Percentiles rank a stretch among this genome's conserved stretches.
phyloP scores from a whole-genome alignment of 2,888 invertebrate genomes.

The Antheraea assamensis region DNA sequence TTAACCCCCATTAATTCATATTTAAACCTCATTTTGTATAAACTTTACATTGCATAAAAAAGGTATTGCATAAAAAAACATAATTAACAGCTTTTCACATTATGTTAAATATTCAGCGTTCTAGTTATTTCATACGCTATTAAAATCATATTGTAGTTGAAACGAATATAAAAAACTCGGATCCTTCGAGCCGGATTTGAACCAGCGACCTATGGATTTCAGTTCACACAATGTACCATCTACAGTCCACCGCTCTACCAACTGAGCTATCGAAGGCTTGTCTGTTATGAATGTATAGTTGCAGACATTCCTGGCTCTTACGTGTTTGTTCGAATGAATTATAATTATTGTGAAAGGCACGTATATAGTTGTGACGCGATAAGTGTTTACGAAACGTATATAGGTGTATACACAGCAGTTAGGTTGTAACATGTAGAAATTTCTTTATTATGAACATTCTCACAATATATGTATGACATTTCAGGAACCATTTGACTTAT shows the following conservation, averaged over 20 bases:
- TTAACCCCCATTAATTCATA: no score
- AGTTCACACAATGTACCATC: conserved; percentile 34
- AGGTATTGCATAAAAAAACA: not conserved
- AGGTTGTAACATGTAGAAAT: not conserved
- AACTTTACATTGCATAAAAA: not conserved
- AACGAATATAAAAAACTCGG: not conserved
- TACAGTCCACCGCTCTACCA: conserved; percentile 83
- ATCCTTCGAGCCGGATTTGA: conserved; percentile 86
- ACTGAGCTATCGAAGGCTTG: conserved; percentile 82
- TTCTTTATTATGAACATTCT: not conserved
- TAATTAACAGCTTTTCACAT: not conserved
- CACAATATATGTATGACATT: no score
- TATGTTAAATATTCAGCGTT: not conserved
- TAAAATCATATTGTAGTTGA: not conserved
- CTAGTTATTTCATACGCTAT: not conserved
- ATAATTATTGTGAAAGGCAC: conserved; percentile 11
- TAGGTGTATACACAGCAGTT: not conserved
- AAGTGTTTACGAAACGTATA: not conserved
- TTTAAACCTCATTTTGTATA: no score
- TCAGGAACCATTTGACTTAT: not conserved
- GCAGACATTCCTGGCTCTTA: not conserved
- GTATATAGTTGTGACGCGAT: not conserved
- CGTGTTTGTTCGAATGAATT: not conserved
- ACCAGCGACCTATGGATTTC: conserved; percentile 86
- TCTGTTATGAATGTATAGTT: not conserved